Evolutionary conservation across 2,888 invertebrate genomes (phyloP).

Genomic region (Leptothorax acervorum): DNA sequence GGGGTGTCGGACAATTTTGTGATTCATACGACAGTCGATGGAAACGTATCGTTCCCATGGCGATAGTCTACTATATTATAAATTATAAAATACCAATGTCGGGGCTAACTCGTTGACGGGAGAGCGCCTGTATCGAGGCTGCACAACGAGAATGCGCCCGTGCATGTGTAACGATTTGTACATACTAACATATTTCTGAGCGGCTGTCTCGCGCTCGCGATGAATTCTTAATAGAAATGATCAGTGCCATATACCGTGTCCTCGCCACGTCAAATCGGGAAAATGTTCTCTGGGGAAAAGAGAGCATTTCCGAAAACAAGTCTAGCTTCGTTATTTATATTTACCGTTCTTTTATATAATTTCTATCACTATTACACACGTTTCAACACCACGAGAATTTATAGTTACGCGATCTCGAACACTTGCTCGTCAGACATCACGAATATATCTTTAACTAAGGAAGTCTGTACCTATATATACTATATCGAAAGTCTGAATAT

Average conservation of each 20-base stretch:
- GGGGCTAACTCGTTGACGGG: conserved; percentile 58
- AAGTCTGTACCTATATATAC: background rate
- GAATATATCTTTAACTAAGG: background rate
- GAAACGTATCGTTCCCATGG: conserved; percentile 54
- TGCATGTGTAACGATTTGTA: conserved; percentile 72
- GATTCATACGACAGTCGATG: conserved; percentile 36
- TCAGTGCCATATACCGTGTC: background rate
- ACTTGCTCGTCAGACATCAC: too few species aligned
- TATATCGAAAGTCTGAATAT: background rate
- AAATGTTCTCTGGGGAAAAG: background rate
- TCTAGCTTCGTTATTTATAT: background rate
- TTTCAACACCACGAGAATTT: background rate
- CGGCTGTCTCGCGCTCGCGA: conserved; percentile 68
- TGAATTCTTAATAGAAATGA: conserved; percentile 15
- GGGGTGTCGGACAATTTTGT: conserved; percentile 21
- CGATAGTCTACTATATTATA: conserved; percentile 39
- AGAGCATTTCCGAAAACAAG: background rate
- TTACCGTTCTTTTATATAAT: background rate
- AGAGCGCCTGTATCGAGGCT: conserved; percentile 59
- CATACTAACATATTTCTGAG: conserved; percentile 66
- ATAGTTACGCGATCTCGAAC: background rate
- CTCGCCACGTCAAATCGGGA: background rate
- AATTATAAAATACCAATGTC: conserved; percentile 44
- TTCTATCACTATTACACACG: background rate
- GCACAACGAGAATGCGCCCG: conserved; percentile 56